Conservation (phyloP, 2,888 invertebrate genomes). For the Allygus modestus region DNA sequence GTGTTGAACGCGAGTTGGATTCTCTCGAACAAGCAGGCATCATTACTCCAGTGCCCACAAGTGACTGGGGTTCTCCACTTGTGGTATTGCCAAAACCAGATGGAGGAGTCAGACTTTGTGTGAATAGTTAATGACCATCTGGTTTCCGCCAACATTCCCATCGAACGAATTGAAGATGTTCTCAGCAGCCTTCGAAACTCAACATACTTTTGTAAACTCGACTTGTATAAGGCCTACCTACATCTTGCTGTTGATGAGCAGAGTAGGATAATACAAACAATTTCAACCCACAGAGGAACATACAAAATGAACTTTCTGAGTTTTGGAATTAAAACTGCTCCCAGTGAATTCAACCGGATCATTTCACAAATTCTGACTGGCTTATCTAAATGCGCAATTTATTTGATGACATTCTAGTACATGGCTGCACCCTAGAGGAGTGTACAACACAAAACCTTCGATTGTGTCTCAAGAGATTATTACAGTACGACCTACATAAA, state of each 20-base stretch:
- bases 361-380: conserved; percentile 59
- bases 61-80: conserved; percentile 67
- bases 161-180: conserved; percentile 65
- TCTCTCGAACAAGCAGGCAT: conserved; percentile 62
- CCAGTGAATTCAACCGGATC: conserved; percentile 63
- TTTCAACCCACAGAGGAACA: conserved; percentile 62
- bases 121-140: conserved; percentile 69
- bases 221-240: conserved; percentile 67
- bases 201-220: conserved; percentile 65
- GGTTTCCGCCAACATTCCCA: conserved; percentile 67
- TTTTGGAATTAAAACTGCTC: conserved; percentile 55
- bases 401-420: conserved; percentile 69
- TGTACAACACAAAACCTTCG: conserved; percentile 56
- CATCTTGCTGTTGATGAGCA: conserved; percentile 64
- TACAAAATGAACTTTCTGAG: conserved; percentile 29
- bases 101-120: conserved; percentile 63
- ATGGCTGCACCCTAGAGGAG: conserved; percentile 66
- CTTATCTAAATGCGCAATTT: conserved; percentile 48
- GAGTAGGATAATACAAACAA: conserved; percentile 60
- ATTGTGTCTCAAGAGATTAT: neutral
- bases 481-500: conserved; percentile 61
- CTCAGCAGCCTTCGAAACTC: conserved; percentile 63
- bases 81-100: conserved; percentile 62
- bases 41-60: conserved; percentile 57
- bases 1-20: conserved; percentile 64